Base-by-base conservation (phyloP, 2,113 vertebrate species). In the Rhabdomys dilectus region DNA sequence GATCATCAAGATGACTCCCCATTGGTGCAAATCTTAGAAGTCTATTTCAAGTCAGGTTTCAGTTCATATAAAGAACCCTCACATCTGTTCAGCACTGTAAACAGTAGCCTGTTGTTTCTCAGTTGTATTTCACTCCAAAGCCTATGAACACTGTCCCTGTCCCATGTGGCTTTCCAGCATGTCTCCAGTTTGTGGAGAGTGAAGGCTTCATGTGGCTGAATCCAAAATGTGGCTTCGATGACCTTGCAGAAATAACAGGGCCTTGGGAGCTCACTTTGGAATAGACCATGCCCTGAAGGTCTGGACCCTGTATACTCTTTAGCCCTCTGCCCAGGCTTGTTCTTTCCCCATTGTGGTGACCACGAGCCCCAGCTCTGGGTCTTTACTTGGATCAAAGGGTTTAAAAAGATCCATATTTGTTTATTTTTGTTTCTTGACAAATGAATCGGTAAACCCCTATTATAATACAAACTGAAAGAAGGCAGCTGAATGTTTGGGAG, bases 221-320 rank as follows among this genome's bases (percentile, higher is more conserved):
- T 86, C 56, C 73, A 62, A 72, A 77, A 45, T 51, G 77, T 62
- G 85, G 87, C 88, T 82, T 89, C 77, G 81, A 89, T 96, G 97
- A 97, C 96, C 95, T 98, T 97, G 96, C 72, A 92, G 86, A 93
- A 95, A 66, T 78, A 84, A 66, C 5, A 0, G 70, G 75, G 36
- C 80, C 48, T 42, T 73, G 17, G 76, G 81, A 72, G 51, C 58
- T 93, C 22, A 29, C 31, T 22, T 11, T 36, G 39, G 85, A 78
- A 72, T 24, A 39, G 72, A 68, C 91, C 92, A 87, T 12, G 0
- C 88, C 70, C 64, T 78, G 70, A 7, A 82, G 80, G 60, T 96
- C 88, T 62, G 91, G 39, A 87, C 0, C 0, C 4, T 72, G 56
- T 29, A 13, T 48, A 39, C 2, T 70, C 48, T 56, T 34, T 9